phyloP scores from a whole-genome alignment of 2,888 invertebrate genomes.

The Chrysina gloriosa region DNA sequence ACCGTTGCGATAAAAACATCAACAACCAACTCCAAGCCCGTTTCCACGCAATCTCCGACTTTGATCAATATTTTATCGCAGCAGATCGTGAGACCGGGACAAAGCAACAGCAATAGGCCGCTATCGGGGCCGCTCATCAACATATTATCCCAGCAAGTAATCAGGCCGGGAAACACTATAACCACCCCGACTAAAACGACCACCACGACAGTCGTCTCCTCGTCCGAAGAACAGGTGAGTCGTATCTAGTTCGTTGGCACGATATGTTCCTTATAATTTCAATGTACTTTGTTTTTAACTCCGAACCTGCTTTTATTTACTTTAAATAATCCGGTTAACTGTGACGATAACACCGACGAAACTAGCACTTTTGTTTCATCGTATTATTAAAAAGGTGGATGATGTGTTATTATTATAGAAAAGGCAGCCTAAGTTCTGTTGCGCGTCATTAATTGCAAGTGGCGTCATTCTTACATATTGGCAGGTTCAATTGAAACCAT shows the following conservation, averaged over 20 bases:
- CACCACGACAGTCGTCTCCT: constrained; percentile 48
- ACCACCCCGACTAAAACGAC: constrained; percentile 50
- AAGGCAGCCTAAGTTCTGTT: too few species aligned
- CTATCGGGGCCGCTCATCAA: constrained; percentile 59
- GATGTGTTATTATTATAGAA: too few species aligned
- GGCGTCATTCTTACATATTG: too few species aligned
- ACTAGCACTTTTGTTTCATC: neutral
- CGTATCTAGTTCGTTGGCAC: neutral
- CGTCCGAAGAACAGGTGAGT: constrained; percentile 54
- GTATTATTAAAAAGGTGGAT: too few species aligned
- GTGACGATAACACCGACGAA: neutral
- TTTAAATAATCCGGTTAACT: neutral
- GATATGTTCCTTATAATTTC: constrained; percentile 51
- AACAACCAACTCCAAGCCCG: constrained; percentile 52
- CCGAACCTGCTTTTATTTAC: neutral
- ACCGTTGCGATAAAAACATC: constrained; percentile 40
- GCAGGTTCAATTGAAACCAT: too few species aligned
- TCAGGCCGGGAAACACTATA: constrained; percentile 55
- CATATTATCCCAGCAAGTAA: constrained; percentile 63
- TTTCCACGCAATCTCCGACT: constrained; percentile 62
- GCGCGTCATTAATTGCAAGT: too few species aligned
- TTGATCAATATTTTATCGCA: constrained; percentile 69
- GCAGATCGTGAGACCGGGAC: constrained; percentile 63
- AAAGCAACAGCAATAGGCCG: constrained; percentile 53
- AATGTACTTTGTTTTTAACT: neutral